Evolutionary conservation across 2,113 vertebrate species (phyloP), one percentile per base, ranked within the genome.

Genomic region (Thunnus thynnus): DNA sequence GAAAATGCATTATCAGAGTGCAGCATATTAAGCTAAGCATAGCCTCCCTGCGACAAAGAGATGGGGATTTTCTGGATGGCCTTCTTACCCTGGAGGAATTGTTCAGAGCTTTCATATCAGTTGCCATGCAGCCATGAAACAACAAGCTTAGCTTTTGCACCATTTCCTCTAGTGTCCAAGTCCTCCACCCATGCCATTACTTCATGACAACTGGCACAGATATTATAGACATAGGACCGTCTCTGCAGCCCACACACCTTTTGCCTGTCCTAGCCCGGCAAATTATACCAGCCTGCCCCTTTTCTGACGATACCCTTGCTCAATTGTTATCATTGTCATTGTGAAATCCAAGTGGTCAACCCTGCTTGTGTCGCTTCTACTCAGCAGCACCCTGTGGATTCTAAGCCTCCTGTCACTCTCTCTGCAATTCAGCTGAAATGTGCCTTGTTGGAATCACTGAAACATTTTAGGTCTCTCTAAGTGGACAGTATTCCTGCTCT

Each of bases 1-100:
- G 71, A 83, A 77, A 83, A 82, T 72, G 70, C 84, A 86, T 83
- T 86, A 86, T 89, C 88, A 82, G 62, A 85, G 80, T 81, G 66
- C 74, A 84, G 66, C 65, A 86, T 82, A 76, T 85, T 90, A 87
- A 78, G 67, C 78, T 83, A 72, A 87, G 73, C 81, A 52, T 48
- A 79, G 85, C 79, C 72, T 87, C 78, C 60, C 57, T 76, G 64
- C 13, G 22, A 90, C 70, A 75, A 76, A 88, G 77, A 88, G 80
- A 80, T 71, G 25, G 52, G 68, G 47, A 86, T 88, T 89, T 90
- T 85, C 62, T 75, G 80, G 76, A 84, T 86, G 75, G 51, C 76
- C 72, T 58, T 85, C 58, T 70, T 80, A 77, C 66, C 80, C 82
- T 47, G 54, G 56, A 86, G 78, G 69, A 90, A 82, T 80, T 66